Percentiles rank a stretch among this genome's conserved stretches.
Evolutionary conservation across 1,140 invertebrate species (phyloP).

Genomic region (Phenacoccus solenopsis): DNA sequence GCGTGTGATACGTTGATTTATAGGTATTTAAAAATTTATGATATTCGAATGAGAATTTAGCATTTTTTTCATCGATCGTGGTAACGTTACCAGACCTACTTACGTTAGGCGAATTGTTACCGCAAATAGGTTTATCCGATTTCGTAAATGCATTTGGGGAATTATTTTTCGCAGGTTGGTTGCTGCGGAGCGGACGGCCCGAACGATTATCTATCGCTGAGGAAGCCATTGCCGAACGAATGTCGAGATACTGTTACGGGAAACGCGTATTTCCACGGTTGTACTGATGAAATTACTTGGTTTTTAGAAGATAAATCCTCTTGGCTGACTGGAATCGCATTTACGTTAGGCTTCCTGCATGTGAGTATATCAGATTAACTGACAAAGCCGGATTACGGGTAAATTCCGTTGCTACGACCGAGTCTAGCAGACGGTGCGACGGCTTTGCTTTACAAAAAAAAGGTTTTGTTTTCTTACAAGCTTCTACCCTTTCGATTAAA

Average conservation of each 20-base stretch:
- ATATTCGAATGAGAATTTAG: too few relatives aligned
- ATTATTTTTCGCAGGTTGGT: constrained; percentile 45
- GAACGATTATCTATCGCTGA: constrained; percentile 58
- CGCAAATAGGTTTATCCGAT: neutral
- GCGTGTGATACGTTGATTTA: too few relatives aligned
- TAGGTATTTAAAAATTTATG: too few relatives aligned
- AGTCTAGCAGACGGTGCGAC: neutral
- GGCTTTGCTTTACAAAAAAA: too few relatives aligned
- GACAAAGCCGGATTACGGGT: neutral
- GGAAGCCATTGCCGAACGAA: constrained; percentile 61
- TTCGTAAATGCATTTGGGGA: neutral
- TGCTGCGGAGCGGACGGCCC: constrained; percentile 74
- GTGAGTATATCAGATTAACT: constrained; percentile 39
- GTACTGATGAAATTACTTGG: constrained; percentile 71
- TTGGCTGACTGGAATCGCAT: constrained; percentile 66
- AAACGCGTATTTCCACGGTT: constrained; percentile 74
- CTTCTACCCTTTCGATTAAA: neutral
- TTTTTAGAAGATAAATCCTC: constrained; percentile 66
- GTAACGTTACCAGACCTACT: too few relatives aligned
- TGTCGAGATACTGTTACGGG: constrained; percentile 76
- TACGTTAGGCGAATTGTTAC: too few relatives aligned
- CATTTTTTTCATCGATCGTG: too few relatives aligned
- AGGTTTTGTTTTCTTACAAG: neutral
- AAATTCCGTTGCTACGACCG: neutral
- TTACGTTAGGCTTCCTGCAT: constrained; percentile 55